Evolutionary conservation across 2,113 vertebrate genomes (phyloP).

Genomic region (Tyto alba): DNA sequence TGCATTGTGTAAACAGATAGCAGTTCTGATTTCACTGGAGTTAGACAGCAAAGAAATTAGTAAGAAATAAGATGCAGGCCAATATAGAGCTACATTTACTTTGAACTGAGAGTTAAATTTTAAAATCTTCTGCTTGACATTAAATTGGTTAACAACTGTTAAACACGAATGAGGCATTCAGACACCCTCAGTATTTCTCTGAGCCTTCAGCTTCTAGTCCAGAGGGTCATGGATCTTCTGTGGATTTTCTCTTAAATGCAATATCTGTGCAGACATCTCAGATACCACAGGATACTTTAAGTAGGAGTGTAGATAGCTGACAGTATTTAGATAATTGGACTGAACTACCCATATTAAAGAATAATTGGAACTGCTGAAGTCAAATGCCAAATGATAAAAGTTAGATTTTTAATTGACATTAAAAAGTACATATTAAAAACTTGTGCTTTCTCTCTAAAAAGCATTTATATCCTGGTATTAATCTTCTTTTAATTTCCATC

Average conservation of each 20-base stretch:
- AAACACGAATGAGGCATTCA: background rate
- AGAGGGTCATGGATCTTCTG: background rate
- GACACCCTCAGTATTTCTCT: accelerated
- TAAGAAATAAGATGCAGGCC: background rate
- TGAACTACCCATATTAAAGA: background rate
- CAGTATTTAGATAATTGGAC: background rate
- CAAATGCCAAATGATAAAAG: background rate
- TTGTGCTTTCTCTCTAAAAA: background rate
- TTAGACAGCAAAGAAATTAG: background rate
- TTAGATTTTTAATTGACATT: background rate
- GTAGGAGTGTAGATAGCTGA: background rate
- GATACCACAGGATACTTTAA: background rate
- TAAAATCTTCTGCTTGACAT: background rate
- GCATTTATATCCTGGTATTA: background rate
- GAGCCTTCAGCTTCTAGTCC: background rate
- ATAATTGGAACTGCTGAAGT: background rate
- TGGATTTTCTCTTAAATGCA: background rate
- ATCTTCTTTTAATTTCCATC: background rate
- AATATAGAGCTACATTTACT: background rate
- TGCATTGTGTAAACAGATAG: background rate
- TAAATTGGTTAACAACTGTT: background rate
- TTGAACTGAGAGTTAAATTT: background rate
- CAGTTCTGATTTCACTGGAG: background rate
- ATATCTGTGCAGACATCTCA: background rate
- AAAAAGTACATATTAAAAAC: background rate